Base-by-base conservation (phyloP, 2,888 invertebrate species). In the Synanthedon tipuliformis region DNA sequence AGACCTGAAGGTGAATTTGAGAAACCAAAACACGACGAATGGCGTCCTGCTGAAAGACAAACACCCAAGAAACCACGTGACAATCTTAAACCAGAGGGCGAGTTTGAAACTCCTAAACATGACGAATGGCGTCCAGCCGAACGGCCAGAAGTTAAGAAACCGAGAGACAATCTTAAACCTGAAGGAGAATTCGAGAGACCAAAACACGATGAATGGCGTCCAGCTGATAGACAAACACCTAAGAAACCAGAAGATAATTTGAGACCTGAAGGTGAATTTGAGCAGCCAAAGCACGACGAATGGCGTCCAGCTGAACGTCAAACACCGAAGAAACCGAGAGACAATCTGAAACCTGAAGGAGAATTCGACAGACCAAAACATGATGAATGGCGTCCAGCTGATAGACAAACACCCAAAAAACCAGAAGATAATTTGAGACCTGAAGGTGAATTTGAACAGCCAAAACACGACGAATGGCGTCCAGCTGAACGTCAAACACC, bases 391-490 rank as follows among this genome's bases (percentile, higher is more conserved):
- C 61, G 57, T 40, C 70, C 71, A 12, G 71, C 79, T 13, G 77
- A 78, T 34, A 59, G 77, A 5, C 75, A 69, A 41, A 68, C 67
- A 11, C 78, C 67, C n/a, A 80, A 70, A 1, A 78, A 69, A 53
- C 90, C 89, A 0, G 68, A 81, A 41, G 91, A 92, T 60, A 91
- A 91, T 66, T 64, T 91, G 0, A 71, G 68, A 16, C 82, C 89
- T 0, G 89, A 89, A 68, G 90, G 90, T 1, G 88, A 89, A 0
- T 89, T 90, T 60, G 83, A 85, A 65, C 60, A 61, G 51, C 71
- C 68, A 0, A 50, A 61, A 49, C 68, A 68, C 57, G 90, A 90
- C 60, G 64, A 69, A 57, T 69, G 65, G 56, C 56, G 60, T 7
- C 79, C 84, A 11, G 77, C 65, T 91, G 90, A 91, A 59, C 68